These are phyloP conservation scores for Rhogogaster chlorosoma DNA, from an alignment of 2,888 invertebrate species.

Conservation along the genomic window DNA sequence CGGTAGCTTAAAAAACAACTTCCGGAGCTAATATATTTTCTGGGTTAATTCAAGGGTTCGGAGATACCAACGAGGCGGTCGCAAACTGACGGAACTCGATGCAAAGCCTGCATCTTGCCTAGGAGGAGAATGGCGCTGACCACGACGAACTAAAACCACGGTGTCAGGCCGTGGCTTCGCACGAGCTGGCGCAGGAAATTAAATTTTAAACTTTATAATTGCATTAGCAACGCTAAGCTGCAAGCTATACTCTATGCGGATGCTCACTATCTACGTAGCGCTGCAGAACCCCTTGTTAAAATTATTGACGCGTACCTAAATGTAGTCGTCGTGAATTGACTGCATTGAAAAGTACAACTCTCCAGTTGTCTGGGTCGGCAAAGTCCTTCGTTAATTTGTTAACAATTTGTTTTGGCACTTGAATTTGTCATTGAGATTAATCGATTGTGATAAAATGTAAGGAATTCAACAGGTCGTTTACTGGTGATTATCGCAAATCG, in stretches of 20 bases:
- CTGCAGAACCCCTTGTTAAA: slow-evolving; percentile 36
- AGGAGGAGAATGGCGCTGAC: slow-evolving; percentile 36
- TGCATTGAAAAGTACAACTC: slow-evolving; percentile 29
- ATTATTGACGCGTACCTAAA: slow-evolving; percentile 36
- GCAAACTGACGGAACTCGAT: neutral
- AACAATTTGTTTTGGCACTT: slow-evolving; percentile 17
- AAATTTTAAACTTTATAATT: slow-evolving; percentile 46
- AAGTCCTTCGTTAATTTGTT: slow-evolving; percentile 20
- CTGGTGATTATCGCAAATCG: neutral
- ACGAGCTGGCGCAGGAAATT: slow-evolving; percentile 46
- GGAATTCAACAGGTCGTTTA: neutral
- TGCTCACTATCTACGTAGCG: neutral
- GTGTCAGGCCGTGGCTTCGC: slow-evolving; percentile 24
- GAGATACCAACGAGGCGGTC: neutral
- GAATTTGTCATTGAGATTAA: neutral
- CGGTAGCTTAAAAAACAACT: slow-evolving; percentile 17
- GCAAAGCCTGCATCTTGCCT: slow-evolving; percentile 10
- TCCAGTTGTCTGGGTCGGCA: neutral
- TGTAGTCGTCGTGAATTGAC: slow-evolving; percentile 19
- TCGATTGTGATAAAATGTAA: slow-evolving; percentile 19
- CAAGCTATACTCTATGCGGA: slow-evolving; percentile 28
- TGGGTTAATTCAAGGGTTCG: neutral
- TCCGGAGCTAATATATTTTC: slow-evolving; percentile 19
- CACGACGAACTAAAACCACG: slow-evolving; percentile 38
- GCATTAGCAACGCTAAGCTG: slow-evolving; percentile 44